Percentiles rank a stretch among this genome's conserved stretches.
These are phyloP conservation scores for Microcebus tavaratra DNA, from an alignment of 2,113 vertebrate genomes.

Conservation along the genomic window DNA sequence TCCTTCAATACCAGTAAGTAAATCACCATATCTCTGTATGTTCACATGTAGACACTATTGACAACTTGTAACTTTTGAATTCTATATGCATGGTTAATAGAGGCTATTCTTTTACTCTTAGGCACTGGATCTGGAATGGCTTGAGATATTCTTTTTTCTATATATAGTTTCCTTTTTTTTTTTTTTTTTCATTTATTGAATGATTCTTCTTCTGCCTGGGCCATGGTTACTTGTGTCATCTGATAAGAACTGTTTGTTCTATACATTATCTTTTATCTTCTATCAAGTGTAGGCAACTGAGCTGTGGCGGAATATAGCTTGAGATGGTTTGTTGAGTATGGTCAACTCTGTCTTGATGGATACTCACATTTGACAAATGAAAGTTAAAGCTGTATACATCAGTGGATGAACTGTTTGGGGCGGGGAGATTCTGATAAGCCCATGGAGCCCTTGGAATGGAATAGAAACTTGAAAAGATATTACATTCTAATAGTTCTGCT, in stretches of 20 bases:
- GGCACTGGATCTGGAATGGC: conserved; percentile 83
- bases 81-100: conserved; percentile 87
- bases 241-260: conserved; percentile 86
- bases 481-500: neutral
- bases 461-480: neutral
- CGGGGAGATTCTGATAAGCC: neutral
- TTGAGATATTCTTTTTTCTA: conserved; percentile 83
- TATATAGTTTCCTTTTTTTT: conserved; percentile 86
- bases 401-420: neutral
- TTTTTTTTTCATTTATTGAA: conserved; percentile 85
- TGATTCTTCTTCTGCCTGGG: conserved; percentile 86
- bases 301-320: conserved; percentile 84
- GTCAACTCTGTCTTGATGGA: neutral
- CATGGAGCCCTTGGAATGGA: neutral
- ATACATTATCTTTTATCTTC: conserved; percentile 87
- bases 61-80: conserved; percentile 83
- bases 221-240: conserved; percentile 84
- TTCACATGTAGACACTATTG: conserved; percentile 81
- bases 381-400: neutral
- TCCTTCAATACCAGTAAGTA: conserved; percentile 90
- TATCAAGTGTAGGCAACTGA: conserved; percentile 83
- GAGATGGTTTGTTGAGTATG: neutral
- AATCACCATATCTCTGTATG: conserved; percentile 89
- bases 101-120: conserved; percentile 87
- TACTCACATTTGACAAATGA: neutral